These are phyloP conservation scores for Zoanthus solanderi DNA, from an alignment of 92 coral and sea anemone genomes.

Conservation along the genomic window DNA sequence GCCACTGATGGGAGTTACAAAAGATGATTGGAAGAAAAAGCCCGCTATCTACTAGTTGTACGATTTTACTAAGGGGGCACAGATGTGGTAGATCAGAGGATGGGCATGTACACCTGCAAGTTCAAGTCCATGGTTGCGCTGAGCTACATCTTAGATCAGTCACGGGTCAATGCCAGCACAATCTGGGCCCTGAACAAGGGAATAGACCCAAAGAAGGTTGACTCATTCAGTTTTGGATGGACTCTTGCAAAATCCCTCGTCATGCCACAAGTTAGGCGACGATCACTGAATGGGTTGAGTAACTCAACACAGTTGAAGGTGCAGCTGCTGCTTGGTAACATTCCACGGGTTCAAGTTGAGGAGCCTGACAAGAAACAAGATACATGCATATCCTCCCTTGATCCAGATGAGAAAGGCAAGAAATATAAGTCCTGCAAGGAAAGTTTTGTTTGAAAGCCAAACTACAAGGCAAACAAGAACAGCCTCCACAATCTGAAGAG, in stretches of 20 bases:
- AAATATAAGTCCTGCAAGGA: background rate
- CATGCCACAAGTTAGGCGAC: background rate
- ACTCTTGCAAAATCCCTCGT: constrained; percentile 12
- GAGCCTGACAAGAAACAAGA: background rate
- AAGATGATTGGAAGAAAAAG: constrained; percentile 14
- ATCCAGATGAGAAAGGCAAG: background rate
- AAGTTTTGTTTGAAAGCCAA: background rate
- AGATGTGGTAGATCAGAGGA: constrained; percentile 7
- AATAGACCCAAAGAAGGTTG: background rate
- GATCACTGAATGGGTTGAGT: background rate
- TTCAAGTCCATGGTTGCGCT: constrained; percentile 42
- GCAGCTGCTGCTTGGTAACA: background rate
- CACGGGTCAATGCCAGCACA: constrained; percentile 24
- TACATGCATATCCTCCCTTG: background rate
- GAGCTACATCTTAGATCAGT: constrained; percentile 23
- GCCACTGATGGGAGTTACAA: constrained; percentile 26
- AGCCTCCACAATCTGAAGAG: background rate
- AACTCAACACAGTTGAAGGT: constrained; percentile 4
- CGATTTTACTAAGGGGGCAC: constrained; percentile 10
- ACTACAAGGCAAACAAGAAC: background rate
- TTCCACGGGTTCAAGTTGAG: background rate
- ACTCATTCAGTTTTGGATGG: constrained; percentile 31
- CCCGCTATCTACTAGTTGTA: constrained; percentile 26
- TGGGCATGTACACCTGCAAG: constrained; percentile 17
- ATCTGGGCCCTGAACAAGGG: constrained; percentile 24